These are phyloP conservation scores for Anarhynchus alexandrinus DNA, from an alignment of 2,113 vertebrate species.

Conservation along the genomic window DNA sequence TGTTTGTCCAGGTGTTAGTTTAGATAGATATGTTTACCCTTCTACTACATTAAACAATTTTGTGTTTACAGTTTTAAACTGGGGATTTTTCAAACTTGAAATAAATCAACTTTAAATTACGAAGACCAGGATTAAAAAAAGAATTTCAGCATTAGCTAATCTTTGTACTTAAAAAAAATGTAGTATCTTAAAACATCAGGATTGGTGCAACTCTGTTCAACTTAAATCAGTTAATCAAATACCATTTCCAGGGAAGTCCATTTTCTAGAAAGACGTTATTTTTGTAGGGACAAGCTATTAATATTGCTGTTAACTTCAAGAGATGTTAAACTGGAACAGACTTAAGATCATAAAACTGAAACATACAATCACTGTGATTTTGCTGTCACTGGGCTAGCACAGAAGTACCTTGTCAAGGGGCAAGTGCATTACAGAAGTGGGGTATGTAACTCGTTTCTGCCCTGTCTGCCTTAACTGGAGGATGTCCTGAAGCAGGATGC, in stretches of 20 bases:
- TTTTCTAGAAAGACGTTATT: not conserved
- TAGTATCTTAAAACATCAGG: not conserved
- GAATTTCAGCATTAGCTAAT: not conserved
- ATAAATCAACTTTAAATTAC: not conserved
- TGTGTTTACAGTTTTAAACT: not conserved
- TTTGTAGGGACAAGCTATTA: not conserved
- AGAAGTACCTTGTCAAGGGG: not conserved
- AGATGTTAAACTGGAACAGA: not conserved
- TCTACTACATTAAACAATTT: not conserved
- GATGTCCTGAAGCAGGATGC: not conserved
- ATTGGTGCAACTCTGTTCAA: not conserved
- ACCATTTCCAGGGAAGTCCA: not conserved
- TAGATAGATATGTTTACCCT: not conserved
- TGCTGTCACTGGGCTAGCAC: not conserved
- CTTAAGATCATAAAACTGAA: not conserved
- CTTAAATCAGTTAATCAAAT: not conserved
- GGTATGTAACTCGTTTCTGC: not conserved
- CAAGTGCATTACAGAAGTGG: not conserved
- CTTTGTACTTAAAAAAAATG: rapidly evolving
- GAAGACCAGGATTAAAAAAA: not conserved
- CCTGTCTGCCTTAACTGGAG: not conserved
- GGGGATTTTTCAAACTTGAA: not conserved
- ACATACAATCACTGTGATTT: rapidly evolving
- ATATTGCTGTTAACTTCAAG: not conserved
- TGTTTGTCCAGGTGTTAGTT: constrained; percentile 43